Conservation (phyloP, 2,888 invertebrate species). For the Acleris holmiana region DNA sequence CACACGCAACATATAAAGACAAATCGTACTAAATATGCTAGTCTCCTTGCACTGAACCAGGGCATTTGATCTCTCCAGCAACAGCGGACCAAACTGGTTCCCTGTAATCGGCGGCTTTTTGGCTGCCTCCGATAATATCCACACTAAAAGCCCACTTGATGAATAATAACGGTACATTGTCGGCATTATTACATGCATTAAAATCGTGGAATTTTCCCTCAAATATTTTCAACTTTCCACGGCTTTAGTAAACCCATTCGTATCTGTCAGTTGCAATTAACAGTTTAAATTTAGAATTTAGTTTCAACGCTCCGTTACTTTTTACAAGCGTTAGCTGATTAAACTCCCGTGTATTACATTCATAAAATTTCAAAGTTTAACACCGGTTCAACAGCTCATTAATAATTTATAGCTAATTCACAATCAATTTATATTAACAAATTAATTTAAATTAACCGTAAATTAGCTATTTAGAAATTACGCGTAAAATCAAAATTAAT, state of each 20-base stretch:
- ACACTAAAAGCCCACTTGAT: slow-evolving; percentile 60
- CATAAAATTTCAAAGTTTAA: slow-evolving; percentile 19
- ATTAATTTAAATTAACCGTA: no score
- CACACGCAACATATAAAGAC: no score
- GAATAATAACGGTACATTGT: slow-evolving; percentile 52
- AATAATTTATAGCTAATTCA: slow-evolving; percentile 21
- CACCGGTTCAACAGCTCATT: slow-evolving; percentile 12
- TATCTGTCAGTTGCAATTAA: slow-evolving; percentile 23
- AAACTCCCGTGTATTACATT: slow-evolving; percentile 14
- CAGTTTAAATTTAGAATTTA: slow-evolving; percentile 12
- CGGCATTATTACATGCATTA: slow-evolving; percentile 35
- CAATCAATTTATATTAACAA: not conserved
- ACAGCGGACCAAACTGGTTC: slow-evolving; percentile 55
- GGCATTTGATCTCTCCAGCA: slow-evolving; percentile 17
- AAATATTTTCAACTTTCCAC: slow-evolving; percentile 32
- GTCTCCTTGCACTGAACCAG: no score
- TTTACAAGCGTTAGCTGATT: slow-evolving; percentile 18
- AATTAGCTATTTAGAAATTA: no score
- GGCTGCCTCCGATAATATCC: slow-evolving; percentile 58
- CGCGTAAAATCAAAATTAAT: no score
- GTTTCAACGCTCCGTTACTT: slow-evolving; percentile 11
- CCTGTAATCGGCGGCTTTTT: slow-evolving; percentile 51
- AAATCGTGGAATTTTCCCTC: slow-evolving; percentile 27
- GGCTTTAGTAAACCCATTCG: slow-evolving; percentile 6
- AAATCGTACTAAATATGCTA: no score